Evolutionary conservation across 2,113 vertebrate species (phyloP), one percentile per base, ranked within the genome.

Genomic region (Nycticorax nycticorax): DNA sequence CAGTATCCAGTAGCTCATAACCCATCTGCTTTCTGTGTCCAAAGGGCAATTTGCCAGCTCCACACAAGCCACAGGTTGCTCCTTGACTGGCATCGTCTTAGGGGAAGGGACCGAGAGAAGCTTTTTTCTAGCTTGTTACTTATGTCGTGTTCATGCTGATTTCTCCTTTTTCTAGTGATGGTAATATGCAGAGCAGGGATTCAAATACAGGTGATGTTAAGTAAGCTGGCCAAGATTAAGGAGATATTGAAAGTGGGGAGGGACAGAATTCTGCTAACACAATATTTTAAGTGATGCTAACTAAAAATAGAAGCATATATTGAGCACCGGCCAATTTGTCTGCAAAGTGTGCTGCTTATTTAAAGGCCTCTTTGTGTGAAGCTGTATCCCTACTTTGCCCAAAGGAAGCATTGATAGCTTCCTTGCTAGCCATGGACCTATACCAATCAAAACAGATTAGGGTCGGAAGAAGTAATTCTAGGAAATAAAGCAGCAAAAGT

Each of bases 391-490:
- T 33, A 13, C 57, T 84, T 85, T 89, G 23, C 69, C 50, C 71
- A 52, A 80, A 89, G 80, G 86, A 96, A 63, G 27, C 78, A 50
- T 62, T 91, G 53, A 69, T 86, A 71, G 82, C 37, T 92, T 96
- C 95, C 88, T 93, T 84, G 83, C 80, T 92, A 91, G 80, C 45
- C n/a, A 27, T 82, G 83, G 91, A 93, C 66, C 32, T 91, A 30
- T 45, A 93, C 81, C 84, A 96, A 79, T 77, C 80, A 75, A 91
- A 94, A 92, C 69, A 92, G 86, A 88, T 72, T 76, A 89, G 56
- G 16, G 28, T 63, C 91, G 89, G 71, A 82, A 89, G 62, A 75
- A 87, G 66, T 89, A 62, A 66, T 95, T 89, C 14, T 45, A 85
- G 74, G 84, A 91, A 94, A 85, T 66, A 48, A 4, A 57, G 85